Percentiles rank a stretch among this genome's conserved stretches.
Conservation (phyloP, 1,140 invertebrate species). For the Mya arenaria region DNA sequence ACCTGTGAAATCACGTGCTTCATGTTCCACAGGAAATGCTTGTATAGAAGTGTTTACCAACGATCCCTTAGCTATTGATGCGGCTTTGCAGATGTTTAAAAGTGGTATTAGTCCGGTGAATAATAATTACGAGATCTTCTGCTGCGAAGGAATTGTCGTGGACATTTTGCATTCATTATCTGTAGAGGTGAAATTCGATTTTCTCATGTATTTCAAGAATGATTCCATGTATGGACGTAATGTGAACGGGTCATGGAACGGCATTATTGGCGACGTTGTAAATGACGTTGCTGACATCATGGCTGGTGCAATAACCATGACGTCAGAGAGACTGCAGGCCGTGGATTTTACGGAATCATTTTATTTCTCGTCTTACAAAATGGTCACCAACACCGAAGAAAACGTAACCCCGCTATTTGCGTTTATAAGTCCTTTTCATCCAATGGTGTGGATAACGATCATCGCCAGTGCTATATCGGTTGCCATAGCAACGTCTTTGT, state of each 20-base stretch:
- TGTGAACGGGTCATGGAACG: conserved; percentile 86
- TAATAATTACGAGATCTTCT: conserved; percentile 85
- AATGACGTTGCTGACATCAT: conserved; percentile 94
- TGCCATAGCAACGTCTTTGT: conserved; percentile 93
- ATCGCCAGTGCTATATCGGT: conserved; percentile 93
- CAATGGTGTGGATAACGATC: conserved; percentile 95
- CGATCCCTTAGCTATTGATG: conserved; percentile 61
- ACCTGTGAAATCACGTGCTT: conserved; percentile 52
- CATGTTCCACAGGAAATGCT: conserved; percentile 85
- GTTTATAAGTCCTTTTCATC: conserved; percentile 94
- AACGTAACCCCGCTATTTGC: conserved; percentile 92
- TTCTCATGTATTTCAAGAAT: conserved; percentile 92
- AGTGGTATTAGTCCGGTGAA: too few relatives aligned
- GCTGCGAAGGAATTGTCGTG: conserved; percentile 94
- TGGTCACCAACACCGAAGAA: conserved; percentile 76
- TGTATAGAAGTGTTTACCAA: conserved; percentile 87
- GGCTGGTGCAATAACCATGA: conserved; percentile 94
- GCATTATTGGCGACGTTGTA: conserved; percentile 91
- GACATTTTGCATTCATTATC: conserved; percentile 91
- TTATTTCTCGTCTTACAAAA: conserved; percentile 89
- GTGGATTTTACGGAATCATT: conserved; percentile 95
- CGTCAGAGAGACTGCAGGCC: conserved; percentile 84
- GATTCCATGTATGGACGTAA: conserved; percentile 69
- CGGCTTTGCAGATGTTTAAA: conserved; percentile 60
- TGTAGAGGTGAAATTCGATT: conserved; percentile 92